Conservation (phyloP, 1,140 invertebrate genomes). For the Psix sp. region DNA sequence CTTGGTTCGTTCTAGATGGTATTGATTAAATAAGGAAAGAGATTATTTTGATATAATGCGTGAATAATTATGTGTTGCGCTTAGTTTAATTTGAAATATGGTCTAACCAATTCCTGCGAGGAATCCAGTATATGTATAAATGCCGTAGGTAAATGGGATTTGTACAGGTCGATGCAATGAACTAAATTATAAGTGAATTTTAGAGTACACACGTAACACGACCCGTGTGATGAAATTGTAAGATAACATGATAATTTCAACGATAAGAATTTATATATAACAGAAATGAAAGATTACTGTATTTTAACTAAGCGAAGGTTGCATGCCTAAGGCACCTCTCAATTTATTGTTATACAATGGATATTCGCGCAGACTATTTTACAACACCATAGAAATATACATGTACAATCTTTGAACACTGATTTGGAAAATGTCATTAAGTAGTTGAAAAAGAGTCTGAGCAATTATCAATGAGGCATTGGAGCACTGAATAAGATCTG, state of each 20-base stretch:
- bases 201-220: slow-evolving; percentile 34
- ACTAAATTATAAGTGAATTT: slow-evolving; percentile 53
- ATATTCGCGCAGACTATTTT: slow-evolving; percentile 52
- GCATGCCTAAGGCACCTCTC: slow-evolving; percentile 63
- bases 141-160: slow-evolving; percentile 64
- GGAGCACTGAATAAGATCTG: slow-evolving; percentile 37
- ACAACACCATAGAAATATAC: slow-evolving; percentile 12
- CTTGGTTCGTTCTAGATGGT: too few relatives aligned
- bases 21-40: too few relatives aligned
- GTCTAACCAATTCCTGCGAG: slow-evolving; percentile 34
- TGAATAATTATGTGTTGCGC: too few relatives aligned
- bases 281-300: slow-evolving; percentile 61
- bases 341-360: slow-evolving; percentile 66
- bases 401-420: too few relatives aligned
- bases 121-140: slow-evolving; percentile 67
- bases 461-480: slow-evolving; percentile 26
- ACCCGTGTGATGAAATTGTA: slow-evolving; percentile 50
- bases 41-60: too few relatives aligned
- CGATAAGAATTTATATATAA: slow-evolving; percentile 56
- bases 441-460: slow-evolving; percentile 22
- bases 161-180: slow-evolving; percentile 71
- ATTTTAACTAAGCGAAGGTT: slow-evolving; percentile 73
- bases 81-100: too few relatives aligned
- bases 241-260: slow-evolving; percentile 57
- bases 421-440: too few relatives aligned